Evolutionary conservation across 2,888 invertebrate species (phyloP).

Genomic region (Toxonevra muliebris): DNA sequence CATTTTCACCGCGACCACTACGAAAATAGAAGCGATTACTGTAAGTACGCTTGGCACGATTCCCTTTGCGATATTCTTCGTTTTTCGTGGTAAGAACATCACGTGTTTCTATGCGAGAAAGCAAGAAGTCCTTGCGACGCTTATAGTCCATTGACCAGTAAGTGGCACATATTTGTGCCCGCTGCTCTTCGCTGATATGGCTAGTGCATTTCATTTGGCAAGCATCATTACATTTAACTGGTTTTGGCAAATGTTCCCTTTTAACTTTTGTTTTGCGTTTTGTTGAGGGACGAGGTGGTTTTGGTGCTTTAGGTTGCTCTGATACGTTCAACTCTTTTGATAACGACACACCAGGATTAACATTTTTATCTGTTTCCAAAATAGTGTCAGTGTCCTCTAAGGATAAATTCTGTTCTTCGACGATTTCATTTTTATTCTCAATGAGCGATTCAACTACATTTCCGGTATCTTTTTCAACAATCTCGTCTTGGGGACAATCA

Average conservation of each 20-base stretch:
- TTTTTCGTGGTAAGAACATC: constrained; percentile 35
- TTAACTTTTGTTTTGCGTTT: constrained; percentile 17
- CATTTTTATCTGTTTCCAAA: too few relatives aligned
- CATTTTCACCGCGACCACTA: constrained; percentile 38
- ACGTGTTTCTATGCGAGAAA: constrained; percentile 41
- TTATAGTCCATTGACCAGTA: constrained; percentile 45
- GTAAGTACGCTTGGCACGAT: constrained; percentile 39
- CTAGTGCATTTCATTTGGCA: constrained; percentile 41
- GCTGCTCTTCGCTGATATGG: constrained; percentile 41
- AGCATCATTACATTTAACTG: constrained; percentile 36
- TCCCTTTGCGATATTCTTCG: constrained; percentile 40
- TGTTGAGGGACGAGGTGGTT: too few relatives aligned
- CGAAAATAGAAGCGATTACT: constrained; percentile 39
- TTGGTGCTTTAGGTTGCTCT: too few relatives aligned
- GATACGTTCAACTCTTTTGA: too few relatives aligned
- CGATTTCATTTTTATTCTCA: too few relatives aligned
- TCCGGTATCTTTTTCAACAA: too few relatives aligned
- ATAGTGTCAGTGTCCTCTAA: too few relatives aligned
- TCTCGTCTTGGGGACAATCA: too few relatives aligned
- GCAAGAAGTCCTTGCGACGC: constrained; percentile 42
- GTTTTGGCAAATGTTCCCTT: constrained; percentile 39
- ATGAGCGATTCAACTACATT: too few relatives aligned
- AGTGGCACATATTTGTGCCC: constrained; percentile 40
- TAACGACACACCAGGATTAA: too few relatives aligned
- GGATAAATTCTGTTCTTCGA: too few relatives aligned